Conservation (phyloP, 2,888 invertebrate species). For the Panorpa germanica region DNA sequence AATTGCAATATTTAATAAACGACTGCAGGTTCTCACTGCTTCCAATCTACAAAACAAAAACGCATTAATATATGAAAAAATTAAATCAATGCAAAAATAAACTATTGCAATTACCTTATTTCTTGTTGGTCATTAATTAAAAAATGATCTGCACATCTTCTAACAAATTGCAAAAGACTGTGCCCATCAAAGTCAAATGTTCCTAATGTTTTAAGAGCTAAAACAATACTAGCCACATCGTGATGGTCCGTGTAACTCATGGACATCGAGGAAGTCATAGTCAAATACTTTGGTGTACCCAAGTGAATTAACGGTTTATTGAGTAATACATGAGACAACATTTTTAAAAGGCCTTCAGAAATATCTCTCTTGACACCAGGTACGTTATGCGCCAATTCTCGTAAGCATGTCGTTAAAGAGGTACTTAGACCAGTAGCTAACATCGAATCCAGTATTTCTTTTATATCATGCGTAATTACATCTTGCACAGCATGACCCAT, state of each 20-base stretch:
- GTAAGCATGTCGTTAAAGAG: conserved; percentile 74
- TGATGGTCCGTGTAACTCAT: conserved; percentile 32
- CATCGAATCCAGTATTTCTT: conserved; percentile 78
- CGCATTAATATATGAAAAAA: too few relatives aligned
- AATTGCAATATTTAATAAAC: conserved; percentile 69
- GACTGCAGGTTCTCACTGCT: conserved; percentile 86
- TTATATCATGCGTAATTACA: conserved; percentile 56
- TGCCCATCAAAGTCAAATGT: conserved; percentile 83
- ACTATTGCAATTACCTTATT: too few relatives aligned
- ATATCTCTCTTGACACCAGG: conserved; percentile 77
- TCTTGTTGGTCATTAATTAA: conserved; percentile 81
- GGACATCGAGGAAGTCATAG: conserved; percentile 20
- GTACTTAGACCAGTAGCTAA: conserved; percentile 80
- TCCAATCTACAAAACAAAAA: too few relatives aligned
- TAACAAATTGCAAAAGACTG: conserved; percentile 78
- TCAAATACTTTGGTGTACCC: conserved; percentile 48
- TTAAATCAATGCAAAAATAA: too few relatives aligned
- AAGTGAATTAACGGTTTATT: conserved; percentile 70
- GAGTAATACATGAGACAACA: conserved; percentile 80
- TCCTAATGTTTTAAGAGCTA: conserved; percentile 84
- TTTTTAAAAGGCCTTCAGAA: conserved; percentile 79
- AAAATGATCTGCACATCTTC: conserved; percentile 82
- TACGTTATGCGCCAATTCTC: conserved; percentile 76
- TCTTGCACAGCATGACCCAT: conserved; percentile 74
- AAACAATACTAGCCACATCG: conserved; percentile 69